Percentiles rank a stretch among this genome's conserved stretches.
These are phyloP conservation scores for Tenebrosternarchus preto DNA, from an alignment of 2,113 vertebrate species.

Conservation along the genomic window DNA sequence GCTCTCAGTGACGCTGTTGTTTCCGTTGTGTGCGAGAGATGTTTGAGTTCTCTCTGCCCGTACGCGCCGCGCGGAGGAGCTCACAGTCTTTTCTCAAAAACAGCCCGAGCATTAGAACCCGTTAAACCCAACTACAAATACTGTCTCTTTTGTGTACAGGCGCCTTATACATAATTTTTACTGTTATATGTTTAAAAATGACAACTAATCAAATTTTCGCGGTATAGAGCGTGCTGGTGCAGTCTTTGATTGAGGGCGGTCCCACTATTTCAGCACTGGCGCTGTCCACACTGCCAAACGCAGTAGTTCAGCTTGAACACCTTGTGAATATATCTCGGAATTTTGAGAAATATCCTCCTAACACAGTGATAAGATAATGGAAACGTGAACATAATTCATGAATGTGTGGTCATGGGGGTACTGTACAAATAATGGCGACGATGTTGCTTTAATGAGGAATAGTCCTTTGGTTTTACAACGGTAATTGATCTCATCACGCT, in stretches of 20 bases:
- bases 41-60: conserved; percentile 55
- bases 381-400: not conserved
- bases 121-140: not conserved
- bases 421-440: not conserved
- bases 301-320: too few species aligned
- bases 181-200: not conserved
- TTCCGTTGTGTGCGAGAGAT: not conserved
- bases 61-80: conserved; percentile 76
- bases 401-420: not conserved
- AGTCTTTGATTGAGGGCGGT: not conserved
- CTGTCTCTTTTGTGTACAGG: not conserved
- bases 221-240: not conserved
- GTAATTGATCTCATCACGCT: conserved; percentile 38
- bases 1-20: too few species aligned
- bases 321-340: too few species aligned
- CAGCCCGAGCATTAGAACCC: conserved; percentile 38
- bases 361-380: not conserved
- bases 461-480: not conserved
- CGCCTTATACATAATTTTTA: too few species aligned
- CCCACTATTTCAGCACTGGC: conserved; percentile 40
- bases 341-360: not conserved
- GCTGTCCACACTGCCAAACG: conserved; percentile 38
- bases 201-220: not conserved
- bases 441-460: not conserved
- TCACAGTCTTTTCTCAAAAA: conserved; percentile 65